Conservation (phyloP, 2,888 invertebrate species). For the Entomobrya multifasciata region DNA sequence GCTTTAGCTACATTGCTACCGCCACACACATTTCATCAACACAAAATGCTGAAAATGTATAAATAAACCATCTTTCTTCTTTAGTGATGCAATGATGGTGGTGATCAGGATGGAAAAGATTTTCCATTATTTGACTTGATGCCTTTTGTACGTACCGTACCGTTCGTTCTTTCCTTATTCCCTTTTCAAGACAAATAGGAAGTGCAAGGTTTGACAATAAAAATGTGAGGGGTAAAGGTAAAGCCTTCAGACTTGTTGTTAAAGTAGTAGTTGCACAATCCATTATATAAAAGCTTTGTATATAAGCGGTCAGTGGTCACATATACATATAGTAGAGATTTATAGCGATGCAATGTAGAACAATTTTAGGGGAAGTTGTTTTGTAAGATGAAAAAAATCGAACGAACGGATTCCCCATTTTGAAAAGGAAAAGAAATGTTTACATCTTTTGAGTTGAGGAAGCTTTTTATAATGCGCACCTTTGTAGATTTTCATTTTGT, state of each 20-base stretch:
- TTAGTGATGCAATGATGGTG: not conserved
- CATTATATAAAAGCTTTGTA: not conserved
- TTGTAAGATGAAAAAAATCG: not conserved
- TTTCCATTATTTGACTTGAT: not conserved
- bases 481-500: not conserved
- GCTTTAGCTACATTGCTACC: no score
- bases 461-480: not conserved
- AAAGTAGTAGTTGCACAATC: not conserved
- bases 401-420: slow-evolving; percentile 1
- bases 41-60: not conserved
- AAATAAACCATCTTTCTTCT: slow-evolving; percentile 9
- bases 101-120: no score
- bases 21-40: slow-evolving; percentile 2
- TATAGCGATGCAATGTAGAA: not conserved
- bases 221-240: slow-evolving; percentile 18
- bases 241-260: not conserved
- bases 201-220: slow-evolving; percentile 20
- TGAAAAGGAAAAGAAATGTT: slow-evolving; percentile 26
- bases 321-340: not conserved
- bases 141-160: not conserved
- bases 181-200: slow-evolving; percentile 11
- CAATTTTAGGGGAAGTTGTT: not conserved
- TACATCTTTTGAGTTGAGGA: slow-evolving; percentile 38
- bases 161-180: not conserved
- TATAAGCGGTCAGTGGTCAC: not conserved